phyloP scores from a whole-genome alignment of 2,797 vertebrate genomes.

The Chrosomus eos region DNA sequence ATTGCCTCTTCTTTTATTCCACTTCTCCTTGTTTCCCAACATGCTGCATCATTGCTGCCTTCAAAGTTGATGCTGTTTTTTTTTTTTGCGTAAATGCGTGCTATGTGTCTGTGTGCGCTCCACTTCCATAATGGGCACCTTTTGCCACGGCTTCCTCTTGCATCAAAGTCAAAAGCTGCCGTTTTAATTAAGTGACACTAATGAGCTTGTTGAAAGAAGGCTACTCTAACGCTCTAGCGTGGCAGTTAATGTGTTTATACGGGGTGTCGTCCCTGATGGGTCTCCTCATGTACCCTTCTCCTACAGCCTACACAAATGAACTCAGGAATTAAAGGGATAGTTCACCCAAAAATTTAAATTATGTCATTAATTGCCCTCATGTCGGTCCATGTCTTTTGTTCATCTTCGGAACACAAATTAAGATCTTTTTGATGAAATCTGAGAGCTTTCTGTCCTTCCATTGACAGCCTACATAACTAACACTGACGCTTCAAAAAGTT shows the following conservation, averaged over 20 bases:
- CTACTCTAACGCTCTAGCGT: slow-evolving; percentile 86
- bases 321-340: background rate
- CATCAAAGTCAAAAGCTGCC: slow-evolving; percentile 92
- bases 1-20: slow-evolving; percentile 65
- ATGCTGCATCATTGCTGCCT: background rate
- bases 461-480: no score
- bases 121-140: slow-evolving; percentile 84
- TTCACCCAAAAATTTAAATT: no score
- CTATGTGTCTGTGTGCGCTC: slow-evolving; percentile 27
- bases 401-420: no score
- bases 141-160: slow-evolving; percentile 75
- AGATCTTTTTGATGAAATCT: no score
- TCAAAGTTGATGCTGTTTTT: slow-evolving; percentile 66
- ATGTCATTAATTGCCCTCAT: no score
- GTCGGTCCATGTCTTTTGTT: no score
- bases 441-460: no score
- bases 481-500: no score
- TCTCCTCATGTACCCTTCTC: slow-evolving; percentile 60
- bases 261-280: slow-evolving; percentile 88
- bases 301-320: slow-evolving; percentile 38
- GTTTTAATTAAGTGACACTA: slow-evolving; percentile 95
- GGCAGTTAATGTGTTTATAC: slow-evolving; percentile 92
- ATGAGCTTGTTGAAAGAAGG: slow-evolving; percentile 90
- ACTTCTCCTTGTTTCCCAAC: slow-evolving; percentile 45
- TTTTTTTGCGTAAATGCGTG: background rate